These are phyloP conservation scores for Ichneumoninae sp. DNA, from an alignment of 2,888 invertebrate species.

Conservation along the genomic window DNA sequence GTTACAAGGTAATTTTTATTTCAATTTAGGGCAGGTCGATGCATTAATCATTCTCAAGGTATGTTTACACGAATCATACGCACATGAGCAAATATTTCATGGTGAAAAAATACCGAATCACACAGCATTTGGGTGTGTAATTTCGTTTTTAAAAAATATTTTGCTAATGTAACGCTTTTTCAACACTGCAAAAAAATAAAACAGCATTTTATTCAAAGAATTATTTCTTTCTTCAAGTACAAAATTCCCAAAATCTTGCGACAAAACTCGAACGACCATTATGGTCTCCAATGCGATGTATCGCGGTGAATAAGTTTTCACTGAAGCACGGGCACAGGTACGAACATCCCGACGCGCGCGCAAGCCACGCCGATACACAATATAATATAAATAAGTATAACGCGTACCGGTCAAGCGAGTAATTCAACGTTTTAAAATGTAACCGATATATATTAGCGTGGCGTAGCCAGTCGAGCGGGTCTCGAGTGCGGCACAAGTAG, in stretches of 20 bases:
- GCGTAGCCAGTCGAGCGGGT: slow-evolving; percentile 30
- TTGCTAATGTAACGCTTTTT: not conserved
- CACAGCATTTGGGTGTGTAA: not conserved
- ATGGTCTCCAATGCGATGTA: not conserved
- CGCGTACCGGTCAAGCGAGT: slow-evolving; percentile 58
- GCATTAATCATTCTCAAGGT: slow-evolving; percentile 47
- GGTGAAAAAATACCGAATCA: not conserved
- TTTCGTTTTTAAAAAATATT: not conserved
- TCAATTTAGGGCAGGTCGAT: slow-evolving; percentile 1
- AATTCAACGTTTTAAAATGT: slow-evolving; percentile 55
- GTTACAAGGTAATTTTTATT: slow-evolving; percentile 23
- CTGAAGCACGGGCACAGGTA: not conserved
- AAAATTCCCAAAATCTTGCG: not conserved
- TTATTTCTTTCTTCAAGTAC: no score
- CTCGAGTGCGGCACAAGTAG: slow-evolving; percentile 58
- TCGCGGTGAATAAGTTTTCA: slow-evolving; percentile 1
- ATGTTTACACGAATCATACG: slow-evolving; percentile 6
- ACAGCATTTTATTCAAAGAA: no score
- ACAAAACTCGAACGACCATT: not conserved
- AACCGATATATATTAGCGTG: slow-evolving; percentile 57
- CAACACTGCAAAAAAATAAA: not conserved
- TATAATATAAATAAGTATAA: slow-evolving; percentile 42
- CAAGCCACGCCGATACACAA: not conserved
- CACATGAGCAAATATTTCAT: slow-evolving; percentile 12
- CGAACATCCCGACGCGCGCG: not conserved